phyloP scores from a whole-genome alignment of 2,797 vertebrate genomes.

The Phrynocephalus guinanensis region DNA sequence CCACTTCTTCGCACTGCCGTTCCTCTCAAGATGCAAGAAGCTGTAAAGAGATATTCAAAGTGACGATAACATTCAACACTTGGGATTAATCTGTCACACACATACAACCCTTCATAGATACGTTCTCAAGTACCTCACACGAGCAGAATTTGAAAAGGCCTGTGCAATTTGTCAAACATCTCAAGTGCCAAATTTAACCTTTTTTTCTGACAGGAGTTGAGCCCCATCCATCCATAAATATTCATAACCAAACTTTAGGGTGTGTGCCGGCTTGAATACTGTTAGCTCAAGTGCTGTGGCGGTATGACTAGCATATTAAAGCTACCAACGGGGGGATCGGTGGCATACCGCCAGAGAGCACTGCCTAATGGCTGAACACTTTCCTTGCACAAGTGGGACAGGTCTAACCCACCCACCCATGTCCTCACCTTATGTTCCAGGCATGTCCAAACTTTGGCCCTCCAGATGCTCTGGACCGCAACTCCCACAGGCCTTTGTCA shows the following conservation, averaged over 20 bases:
- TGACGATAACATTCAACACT: neutral
- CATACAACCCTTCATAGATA: neutral
- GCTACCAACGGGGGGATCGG: too few relatives aligned
- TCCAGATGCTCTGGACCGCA: too few relatives aligned
- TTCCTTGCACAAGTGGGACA: too few relatives aligned
- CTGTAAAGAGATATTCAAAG: constrained; percentile 12
- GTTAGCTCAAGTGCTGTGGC: neutral
- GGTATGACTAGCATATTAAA: neutral
- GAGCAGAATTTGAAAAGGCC: constrained; percentile 23
- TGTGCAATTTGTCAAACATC: constrained; percentile 15
- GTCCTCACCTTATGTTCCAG: too few relatives aligned
- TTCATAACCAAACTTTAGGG: neutral
- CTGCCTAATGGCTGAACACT: too few relatives aligned
- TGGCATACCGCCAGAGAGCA: neutral
- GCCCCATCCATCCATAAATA: neutral
- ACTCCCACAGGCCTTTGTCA: too few relatives aligned
- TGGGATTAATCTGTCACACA: neutral
- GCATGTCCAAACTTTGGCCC: too few relatives aligned
- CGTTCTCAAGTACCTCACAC: constrained; percentile 11
- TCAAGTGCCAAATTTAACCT: neutral
- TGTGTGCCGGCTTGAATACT: neutral
- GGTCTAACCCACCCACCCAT: too few relatives aligned
- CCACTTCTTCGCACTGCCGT: neutral
- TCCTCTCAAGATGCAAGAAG: neutral
- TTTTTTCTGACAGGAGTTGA: neutral